Base-by-base conservation (phyloP, 2,797 vertebrate genomes). In the Varecia variegata region DNA sequence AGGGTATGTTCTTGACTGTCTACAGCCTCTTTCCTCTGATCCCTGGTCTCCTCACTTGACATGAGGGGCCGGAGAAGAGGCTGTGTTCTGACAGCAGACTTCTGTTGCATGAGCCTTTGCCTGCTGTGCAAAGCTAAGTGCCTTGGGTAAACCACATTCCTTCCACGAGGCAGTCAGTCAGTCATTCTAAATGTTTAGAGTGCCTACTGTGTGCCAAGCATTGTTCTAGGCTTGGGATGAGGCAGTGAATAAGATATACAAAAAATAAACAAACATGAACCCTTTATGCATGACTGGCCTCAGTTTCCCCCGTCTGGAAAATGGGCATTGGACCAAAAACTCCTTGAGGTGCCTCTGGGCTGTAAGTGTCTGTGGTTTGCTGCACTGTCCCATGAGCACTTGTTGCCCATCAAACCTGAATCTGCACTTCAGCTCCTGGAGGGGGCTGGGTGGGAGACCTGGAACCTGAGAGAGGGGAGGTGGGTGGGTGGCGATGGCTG, bases 391-490 rank as follows among this genome's bases (percentile, higher is more conserved):
- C 52, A 35, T 25, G 73, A 88, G 38, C 27, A 11, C 32, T 21
- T 50, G 21, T 17, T 7, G 30, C 80, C 73, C 30, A 23, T 30
- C 74, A 45, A 82, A 15, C 47, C 1, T 20, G 60, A 62, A 56
- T 92, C 76, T 45, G 38, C 3, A 73, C 71, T 27, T 76, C 17
- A 25, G 21, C 38, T 88, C n/a, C 56, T 17, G 12, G 27, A 86
- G 79, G 67, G 68, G 81, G 23, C 50, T 35, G 67, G 65, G 84
- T n/a, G 21, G 92, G 58, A 84, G 84, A 38, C 81, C 50, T 60
- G 95, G 92, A 98, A 94, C 85, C 32, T 0, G 85, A 96, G 96
- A 96, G 96, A 95, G 80, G 54, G 1, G 7, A 35, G 23, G 67
- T 14, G 35, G 56, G 62, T 88, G 54, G 77, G 77, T 15, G 9